A percentile compares a stretch with the other conserved stretches of the same genome.
Evolutionary conservation across 2,797 vertebrate genomes (phyloP).

Genomic region (Sebastes oblongus): DNA sequence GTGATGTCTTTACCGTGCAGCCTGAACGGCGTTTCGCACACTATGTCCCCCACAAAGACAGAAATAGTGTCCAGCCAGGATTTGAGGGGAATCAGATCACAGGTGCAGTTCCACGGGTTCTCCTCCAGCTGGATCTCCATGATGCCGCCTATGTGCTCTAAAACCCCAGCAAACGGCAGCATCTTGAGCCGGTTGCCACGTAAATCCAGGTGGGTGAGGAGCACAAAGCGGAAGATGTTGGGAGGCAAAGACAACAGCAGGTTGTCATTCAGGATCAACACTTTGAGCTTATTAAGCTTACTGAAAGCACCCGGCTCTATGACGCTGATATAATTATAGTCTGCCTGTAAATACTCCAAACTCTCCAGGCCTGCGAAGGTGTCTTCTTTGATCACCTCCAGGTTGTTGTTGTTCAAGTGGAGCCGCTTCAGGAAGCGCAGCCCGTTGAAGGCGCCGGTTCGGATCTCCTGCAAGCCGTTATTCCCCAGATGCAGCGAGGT

Average conservation of each 20-base stretch:
- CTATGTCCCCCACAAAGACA: conserved; percentile 95
- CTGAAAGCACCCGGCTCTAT: conserved; percentile 95
- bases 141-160: conserved; percentile 97
- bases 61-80: conserved; percentile 98
- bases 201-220: conserved; percentile 97
- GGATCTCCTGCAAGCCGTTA: conserved; percentile 96
- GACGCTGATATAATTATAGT: conserved; percentile 97
- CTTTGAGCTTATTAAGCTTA: conserved; percentile 96
- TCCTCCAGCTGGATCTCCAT: conserved; percentile 99
- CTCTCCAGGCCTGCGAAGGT: conserved; percentile 93
- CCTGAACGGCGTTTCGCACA: conserved; percentile 96
- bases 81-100: conserved; percentile 94
- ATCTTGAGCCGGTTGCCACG: conserved; percentile 94
- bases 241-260: conserved; percentile 92
- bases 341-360: conserved; percentile 96
- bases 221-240: conserved; percentile 98
- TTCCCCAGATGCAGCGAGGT: conserved; percentile 96
- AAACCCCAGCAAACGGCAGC: conserved; percentile 94
- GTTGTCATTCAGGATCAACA: conserved; percentile 98
- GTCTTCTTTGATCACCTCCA: conserved; percentile 95
- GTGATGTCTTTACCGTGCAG: conserved; percentile 97
- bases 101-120: conserved; percentile 99
- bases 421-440: conserved; percentile 93
- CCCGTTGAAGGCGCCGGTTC: conserved; percentile 90
- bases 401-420: conserved; percentile 97